Conservation (phyloP, 2,113 vertebrate genomes). For the Plecturocebus donacophilus region DNA sequence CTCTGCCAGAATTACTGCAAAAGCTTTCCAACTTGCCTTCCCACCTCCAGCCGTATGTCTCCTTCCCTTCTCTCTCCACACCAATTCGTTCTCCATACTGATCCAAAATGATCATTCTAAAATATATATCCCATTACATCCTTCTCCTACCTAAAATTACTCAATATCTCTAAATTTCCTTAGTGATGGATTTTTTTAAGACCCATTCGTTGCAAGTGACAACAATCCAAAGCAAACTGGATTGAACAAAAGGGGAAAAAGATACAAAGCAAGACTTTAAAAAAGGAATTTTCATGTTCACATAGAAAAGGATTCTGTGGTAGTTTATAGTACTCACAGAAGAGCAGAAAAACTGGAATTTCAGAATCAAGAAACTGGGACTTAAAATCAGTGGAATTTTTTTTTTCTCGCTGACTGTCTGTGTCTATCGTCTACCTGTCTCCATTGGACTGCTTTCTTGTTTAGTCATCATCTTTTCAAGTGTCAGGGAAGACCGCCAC, state of each 20-base stretch:
- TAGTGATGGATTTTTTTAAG: background rate
- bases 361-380: background rate
- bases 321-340: background rate
- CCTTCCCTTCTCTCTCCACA: background rate
- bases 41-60: background rate
- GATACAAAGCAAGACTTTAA: background rate
- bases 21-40: background rate
- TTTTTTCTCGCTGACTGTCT: background rate
- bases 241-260: background rate
- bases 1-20: background rate
- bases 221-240: background rate
- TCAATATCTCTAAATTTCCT: background rate
- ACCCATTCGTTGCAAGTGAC: background rate
- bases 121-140: background rate
- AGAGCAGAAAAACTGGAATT: background rate
- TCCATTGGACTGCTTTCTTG: background rate
- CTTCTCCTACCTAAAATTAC: background rate
- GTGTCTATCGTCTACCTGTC: background rate
- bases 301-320: background rate
- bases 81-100: background rate
- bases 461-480: background rate
- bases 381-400: background rate
- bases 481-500: background rate
- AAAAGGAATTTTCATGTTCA: background rate
- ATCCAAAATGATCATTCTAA: background rate